These are phyloP conservation scores for Urocyon cinereoargenteus DNA, from an alignment of 2,797 vertebrate species.

Conservation along the genomic window DNA sequence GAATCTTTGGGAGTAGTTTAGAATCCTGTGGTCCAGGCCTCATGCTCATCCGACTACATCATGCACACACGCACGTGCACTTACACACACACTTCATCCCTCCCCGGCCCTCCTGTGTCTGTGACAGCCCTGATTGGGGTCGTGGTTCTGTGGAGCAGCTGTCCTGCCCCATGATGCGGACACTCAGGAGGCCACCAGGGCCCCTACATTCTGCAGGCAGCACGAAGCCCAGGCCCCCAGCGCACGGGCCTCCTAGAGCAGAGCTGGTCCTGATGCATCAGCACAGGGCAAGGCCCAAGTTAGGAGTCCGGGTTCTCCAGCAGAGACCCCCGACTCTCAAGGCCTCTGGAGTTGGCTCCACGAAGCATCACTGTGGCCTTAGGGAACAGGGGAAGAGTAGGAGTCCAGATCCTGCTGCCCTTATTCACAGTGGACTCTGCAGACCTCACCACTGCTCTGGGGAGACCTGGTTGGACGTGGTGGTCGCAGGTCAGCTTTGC, in stretches of 20 bases:
- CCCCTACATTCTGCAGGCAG: not conserved
- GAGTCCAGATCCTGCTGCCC: not conserved
- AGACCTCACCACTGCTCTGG: not conserved
- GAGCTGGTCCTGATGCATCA: no score
- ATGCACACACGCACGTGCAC: not conserved
- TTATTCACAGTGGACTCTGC: not conserved
- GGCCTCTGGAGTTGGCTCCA: not conserved
- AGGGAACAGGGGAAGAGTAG: not conserved
- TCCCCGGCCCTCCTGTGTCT: not conserved
- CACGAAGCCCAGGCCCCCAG: not conserved
- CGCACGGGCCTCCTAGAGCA: not conserved
- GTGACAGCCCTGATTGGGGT: not conserved
- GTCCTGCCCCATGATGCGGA: not conserved
- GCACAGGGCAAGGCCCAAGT: not conserved
- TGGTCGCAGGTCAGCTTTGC: not conserved
- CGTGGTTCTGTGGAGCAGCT: no score
- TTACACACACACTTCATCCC: not conserved
- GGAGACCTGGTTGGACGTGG: not conserved
- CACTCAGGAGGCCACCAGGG: not conserved
- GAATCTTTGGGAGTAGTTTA: not conserved
- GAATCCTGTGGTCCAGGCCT: not conserved
- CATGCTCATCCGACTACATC: fast-evolving
- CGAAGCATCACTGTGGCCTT: not conserved
- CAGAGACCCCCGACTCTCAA: not conserved
- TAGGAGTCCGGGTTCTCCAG: not conserved